Conservation (phyloP, 1,140 invertebrate genomes). For the Vollenhovia emeryi region DNA sequence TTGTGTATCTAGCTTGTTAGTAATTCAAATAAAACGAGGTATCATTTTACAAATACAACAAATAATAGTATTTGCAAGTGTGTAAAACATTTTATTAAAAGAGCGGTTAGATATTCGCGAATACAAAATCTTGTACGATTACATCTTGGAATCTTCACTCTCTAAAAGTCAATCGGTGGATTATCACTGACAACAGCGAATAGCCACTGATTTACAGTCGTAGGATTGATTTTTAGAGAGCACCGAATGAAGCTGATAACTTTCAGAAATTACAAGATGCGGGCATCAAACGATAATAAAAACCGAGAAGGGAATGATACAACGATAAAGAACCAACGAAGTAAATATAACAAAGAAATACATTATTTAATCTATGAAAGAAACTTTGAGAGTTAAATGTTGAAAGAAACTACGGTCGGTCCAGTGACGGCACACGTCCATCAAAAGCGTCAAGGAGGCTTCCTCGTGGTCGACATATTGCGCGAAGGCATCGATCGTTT, state of each 20-base stretch:
- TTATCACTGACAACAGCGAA: too few species aligned
- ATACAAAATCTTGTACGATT: background rate
- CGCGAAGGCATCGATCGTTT: conserved; percentile 54
- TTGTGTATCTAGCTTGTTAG: background rate
- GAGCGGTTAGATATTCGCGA: background rate
- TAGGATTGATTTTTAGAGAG: too few species aligned
- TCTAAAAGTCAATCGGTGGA: too few species aligned
- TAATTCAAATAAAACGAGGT: background rate
- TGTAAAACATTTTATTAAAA: conserved; percentile 3
- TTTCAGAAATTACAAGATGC: background rate
- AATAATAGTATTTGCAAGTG: background rate
- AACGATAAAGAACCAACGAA: background rate
- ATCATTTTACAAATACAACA: background rate
- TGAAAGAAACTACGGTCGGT: background rate
- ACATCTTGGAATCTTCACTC: background rate
- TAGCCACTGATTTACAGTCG: too few species aligned
- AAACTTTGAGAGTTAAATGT: background rate
- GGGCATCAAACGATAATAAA: background rate
- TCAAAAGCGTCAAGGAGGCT: conserved; percentile 42
- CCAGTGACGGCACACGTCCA: background rate
- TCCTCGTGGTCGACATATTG: conserved; percentile 46
- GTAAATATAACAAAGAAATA: background rate
- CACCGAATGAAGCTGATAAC: background rate
- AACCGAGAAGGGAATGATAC: background rate
- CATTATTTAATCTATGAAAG: background rate